Evolutionary conservation across 2,888 invertebrate species (phyloP).

Genomic region (Nomada ruficornis): DNA sequence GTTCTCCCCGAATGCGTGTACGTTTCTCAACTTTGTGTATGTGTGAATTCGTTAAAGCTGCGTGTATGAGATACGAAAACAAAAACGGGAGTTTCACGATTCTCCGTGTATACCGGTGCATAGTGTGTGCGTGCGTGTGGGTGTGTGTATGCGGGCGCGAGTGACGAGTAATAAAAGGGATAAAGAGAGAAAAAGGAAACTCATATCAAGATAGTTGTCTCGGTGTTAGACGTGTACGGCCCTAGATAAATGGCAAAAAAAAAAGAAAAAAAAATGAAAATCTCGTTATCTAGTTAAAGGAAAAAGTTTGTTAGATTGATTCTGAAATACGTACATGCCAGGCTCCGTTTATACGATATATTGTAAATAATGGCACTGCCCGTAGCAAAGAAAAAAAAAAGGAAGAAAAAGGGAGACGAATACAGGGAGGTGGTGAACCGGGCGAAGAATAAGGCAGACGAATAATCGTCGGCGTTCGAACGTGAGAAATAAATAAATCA

Average conservation of each 20-base stretch:
- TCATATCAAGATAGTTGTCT: constrained; percentile 84
- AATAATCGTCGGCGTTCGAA: constrained; percentile 52
- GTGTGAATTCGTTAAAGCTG: constrained; percentile 4
- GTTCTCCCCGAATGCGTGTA: constrained; percentile 43
- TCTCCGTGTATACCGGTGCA: neutral
- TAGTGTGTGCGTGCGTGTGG: neutral
- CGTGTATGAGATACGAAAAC: neutral
- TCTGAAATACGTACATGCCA: constrained; percentile 83
- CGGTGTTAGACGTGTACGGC: constrained; percentile 84
- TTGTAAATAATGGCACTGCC: constrained; percentile 84
- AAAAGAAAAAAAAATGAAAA: constrained; percentile 63
- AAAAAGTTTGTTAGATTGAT: constrained; percentile 80
- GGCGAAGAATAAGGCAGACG: constrained; percentile 57
- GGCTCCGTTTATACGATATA: constrained; percentile 82
- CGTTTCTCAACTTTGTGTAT: constrained; percentile 14
- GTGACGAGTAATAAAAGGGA: constrained; percentile 37
- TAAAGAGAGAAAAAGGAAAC: constrained; percentile 74
- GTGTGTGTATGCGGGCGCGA: constrained; percentile 51
- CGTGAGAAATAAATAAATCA: constrained; percentile 48
- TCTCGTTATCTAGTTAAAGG: constrained; percentile 84
- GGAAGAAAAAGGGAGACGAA: constrained; percentile 32
- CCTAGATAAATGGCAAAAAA: constrained; percentile 73
- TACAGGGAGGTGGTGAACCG: constrained; percentile 53
- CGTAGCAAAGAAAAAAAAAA: constrained; percentile 61
- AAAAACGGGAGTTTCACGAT: neutral